These are phyloP conservation scores for Drosophila recens DNA, from an alignment of 2,888 invertebrate species.

Conservation along the genomic window DNA sequence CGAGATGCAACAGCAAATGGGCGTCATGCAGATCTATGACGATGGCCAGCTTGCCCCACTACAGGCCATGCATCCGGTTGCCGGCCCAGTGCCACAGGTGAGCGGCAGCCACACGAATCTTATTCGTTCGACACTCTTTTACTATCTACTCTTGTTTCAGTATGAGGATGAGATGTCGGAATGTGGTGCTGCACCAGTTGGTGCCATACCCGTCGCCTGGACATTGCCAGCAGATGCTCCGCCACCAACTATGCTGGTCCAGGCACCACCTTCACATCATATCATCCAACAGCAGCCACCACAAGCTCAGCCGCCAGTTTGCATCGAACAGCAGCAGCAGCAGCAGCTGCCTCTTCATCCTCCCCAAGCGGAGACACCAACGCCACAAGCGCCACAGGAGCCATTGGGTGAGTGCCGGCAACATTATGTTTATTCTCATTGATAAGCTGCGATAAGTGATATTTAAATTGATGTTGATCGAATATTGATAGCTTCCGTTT, in stretches of 20 bases:
- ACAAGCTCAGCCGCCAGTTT: slow-evolving; percentile 36
- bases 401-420: slow-evolving; percentile 55
- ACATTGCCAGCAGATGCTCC: slow-evolving; percentile 58
- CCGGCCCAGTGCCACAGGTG: slow-evolving; percentile 68
- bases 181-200: slow-evolving; percentile 60
- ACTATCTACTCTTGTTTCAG: slow-evolving; percentile 31
- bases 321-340: slow-evolving; percentile 53
- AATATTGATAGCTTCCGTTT: slow-evolving; percentile 10
- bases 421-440: slow-evolving; percentile 15
- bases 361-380: slow-evolving; percentile 54
- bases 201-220: slow-evolving; percentile 67
- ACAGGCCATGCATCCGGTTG: slow-evolving; percentile 72
- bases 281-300: slow-evolving; percentile 57
- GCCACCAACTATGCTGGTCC: slow-evolving; percentile 54
- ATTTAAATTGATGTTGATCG: slow-evolving; percentile 22
- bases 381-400: slow-evolving; percentile 60
- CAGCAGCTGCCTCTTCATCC: slow-evolving; percentile 30
- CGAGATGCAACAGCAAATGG: slow-evolving; percentile 84
- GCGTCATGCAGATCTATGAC: slow-evolving; percentile 84
- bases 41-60: slow-evolving; percentile 72
- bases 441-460: slow-evolving; percentile 32
- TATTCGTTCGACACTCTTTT: not conserved
- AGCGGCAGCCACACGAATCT: slow-evolving; percentile 29
- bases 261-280: slow-evolving; percentile 63
- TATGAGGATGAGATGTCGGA: slow-evolving; percentile 79